Evolutionary conservation across 2,113 vertebrate genomes (phyloP).

Genomic region (Tychaedon coryphoeus): DNA sequence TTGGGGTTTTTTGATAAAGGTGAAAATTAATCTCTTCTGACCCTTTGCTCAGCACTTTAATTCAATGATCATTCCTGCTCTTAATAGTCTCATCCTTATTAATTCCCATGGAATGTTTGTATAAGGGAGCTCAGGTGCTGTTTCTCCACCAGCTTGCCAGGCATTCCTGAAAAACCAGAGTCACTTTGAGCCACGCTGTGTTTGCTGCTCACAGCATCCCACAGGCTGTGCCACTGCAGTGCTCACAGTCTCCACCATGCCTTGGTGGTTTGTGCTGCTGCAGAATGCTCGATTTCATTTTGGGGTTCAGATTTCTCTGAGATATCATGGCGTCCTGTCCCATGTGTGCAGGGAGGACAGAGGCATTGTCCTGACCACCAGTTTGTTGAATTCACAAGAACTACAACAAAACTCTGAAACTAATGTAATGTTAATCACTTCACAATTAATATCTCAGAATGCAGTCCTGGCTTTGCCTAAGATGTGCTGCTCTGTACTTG

Average conservation of each 20-base stretch:
- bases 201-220: neutral
- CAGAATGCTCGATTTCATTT: neutral
- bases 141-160: neutral
- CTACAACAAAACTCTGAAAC: neutral
- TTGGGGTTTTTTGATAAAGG: neutral
- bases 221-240: neutral
- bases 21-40: neutral
- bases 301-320: neutral
- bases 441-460: neutral
- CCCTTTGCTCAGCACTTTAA: neutral
- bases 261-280: neutral
- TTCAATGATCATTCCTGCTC: neutral
- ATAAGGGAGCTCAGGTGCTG: neutral
- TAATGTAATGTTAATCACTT: fast-evolving
- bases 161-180: neutral
- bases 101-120: neutral
- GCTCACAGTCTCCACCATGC: fast-evolving
- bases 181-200: fast-evolving
- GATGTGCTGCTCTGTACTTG: neutral
- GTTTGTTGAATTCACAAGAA: neutral
- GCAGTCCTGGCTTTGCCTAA: neutral
- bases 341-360: fast-evolving
- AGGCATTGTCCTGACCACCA: neutral
- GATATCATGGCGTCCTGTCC: neutral
- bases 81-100: neutral